Base-by-base conservation (phyloP, 2,797 vertebrate species). In the Pangasius djambal region DNA sequence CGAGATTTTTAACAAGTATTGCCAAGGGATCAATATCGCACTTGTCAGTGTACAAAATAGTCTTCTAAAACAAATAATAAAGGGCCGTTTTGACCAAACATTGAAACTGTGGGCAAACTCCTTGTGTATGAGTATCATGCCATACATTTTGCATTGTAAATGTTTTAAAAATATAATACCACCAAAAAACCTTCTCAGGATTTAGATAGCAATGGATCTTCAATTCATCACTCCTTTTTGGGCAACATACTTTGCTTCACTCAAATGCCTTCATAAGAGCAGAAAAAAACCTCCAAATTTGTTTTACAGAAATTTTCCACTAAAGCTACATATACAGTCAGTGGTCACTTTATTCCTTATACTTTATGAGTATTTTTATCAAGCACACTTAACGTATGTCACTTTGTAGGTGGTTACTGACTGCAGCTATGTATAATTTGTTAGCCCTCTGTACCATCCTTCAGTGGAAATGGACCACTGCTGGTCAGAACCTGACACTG, bases 31-130 rank as follows among this genome's bases (percentile, higher is more conserved):
- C 81, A 88, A 69, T 95, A 88, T 92, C 94, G 86, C 82, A 88
- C 94, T 94, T 96, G 93, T 94, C 86, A 90, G 92, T 96, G 92
- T 94, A 92, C 88, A 92, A 2, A 89, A 87, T 89, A 59, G 81
- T 87, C 86, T 91, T 91, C 75, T 90, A 15, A 88, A 92, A 93
- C 50, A 90, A 48, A 90, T 94, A 96, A 96, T 96, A 96, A 97
- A 96, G 91, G 92, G 92, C 89, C 89, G 91, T 95, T 93, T 94
- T 93, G 91, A 94, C 92, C 91, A 94, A 95, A 94, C 90, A 52
- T 91, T 91, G 89, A 89, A 93, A 83, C 91, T 95, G 94, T 94
- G 92, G 93, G 92, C 92, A 91, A 90, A 92, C 91, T 96, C 93
- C 94, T 95, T 96, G 93, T 95, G 90, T 95, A 90, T 88, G 16